Conservation (phyloP, 2,888 invertebrate genomes). For the Bombylius major region DNA sequence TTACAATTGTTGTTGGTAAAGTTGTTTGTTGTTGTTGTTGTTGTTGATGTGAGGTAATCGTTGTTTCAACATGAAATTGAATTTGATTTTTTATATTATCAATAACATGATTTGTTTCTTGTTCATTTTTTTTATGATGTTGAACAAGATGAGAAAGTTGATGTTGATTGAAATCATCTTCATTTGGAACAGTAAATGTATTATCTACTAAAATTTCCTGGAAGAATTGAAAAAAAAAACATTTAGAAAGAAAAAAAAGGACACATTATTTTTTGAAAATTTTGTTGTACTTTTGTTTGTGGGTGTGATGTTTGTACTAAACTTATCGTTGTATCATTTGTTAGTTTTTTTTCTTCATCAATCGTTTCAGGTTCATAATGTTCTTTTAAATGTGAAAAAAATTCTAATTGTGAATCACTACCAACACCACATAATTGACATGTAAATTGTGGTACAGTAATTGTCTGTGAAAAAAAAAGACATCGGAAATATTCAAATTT, state of each 20-base stretch:
- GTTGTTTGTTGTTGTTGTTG: too few species aligned
- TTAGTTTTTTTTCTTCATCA: slow-evolving; percentile 3
- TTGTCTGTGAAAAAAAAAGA: background rate
- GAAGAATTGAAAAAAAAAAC: background rate
- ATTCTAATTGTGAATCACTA: slow-evolving; percentile 64
- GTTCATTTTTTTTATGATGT: too few species aligned
- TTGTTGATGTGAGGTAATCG: slow-evolving; percentile 25
- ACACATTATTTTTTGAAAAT: too few species aligned
- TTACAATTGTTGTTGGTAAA: too few species aligned
- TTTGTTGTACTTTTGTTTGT: too few species aligned
- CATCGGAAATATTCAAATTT: background rate
- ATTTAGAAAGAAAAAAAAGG: too few species aligned
- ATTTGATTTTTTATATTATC: too few species aligned
- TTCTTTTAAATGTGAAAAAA: slow-evolving; percentile 73
- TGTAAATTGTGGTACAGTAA: slow-evolving; percentile 20
- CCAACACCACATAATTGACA: slow-evolving; percentile 71
- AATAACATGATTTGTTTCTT: too few species aligned
- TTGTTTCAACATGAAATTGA: slow-evolving; percentile 17
- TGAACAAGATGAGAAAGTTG: too few species aligned
- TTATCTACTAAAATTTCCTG: background rate
- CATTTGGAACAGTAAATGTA: background rate
- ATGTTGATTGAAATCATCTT: too few species aligned
- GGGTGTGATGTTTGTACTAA: too few species aligned
- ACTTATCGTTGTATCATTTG: background rate
- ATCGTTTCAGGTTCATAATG: slow-evolving; percentile 53